These are phyloP conservation scores for Myotis brandtii DNA, from an alignment of 2,113 vertebrate species.

Conservation along the genomic window DNA sequence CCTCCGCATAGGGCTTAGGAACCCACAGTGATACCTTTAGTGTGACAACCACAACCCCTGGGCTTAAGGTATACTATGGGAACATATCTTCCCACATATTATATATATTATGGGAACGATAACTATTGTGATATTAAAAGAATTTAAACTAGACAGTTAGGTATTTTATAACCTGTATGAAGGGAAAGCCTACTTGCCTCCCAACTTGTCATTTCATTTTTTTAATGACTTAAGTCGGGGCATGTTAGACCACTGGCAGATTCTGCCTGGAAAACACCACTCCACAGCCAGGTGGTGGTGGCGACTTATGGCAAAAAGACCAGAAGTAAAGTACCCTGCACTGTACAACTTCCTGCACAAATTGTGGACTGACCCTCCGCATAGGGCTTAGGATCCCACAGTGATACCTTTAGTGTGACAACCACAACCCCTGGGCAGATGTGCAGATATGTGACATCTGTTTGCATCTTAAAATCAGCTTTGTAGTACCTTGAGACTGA, in stretches of 20 bases:
- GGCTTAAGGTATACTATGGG: neutral
- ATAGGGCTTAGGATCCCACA: rapidly evolving
- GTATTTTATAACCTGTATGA: neutral
- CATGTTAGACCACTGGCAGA: neutral
- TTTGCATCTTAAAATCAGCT: neutral
- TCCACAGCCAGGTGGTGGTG: neutral
- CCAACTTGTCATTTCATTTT: neutral
- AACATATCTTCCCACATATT: neutral
- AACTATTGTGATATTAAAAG: neutral
- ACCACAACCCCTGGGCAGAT: neutral
- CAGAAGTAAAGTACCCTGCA: neutral
- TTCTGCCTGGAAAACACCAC: neutral
- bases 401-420: neutral
- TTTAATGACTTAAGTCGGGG: neutral
- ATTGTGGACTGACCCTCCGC: rapidly evolving
- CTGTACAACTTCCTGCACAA: neutral
- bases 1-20: no score
- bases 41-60: no score
- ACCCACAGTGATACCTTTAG: no score
- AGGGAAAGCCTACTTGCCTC: neutral
- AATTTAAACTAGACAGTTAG: neutral
- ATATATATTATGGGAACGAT: neutral
- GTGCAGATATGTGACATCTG: neutral
- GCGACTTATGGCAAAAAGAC: neutral
- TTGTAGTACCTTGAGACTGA: neutral